Evolutionary conservation across 2,113 vertebrate species (phyloP), one percentile per base, ranked within the genome.

Genomic region (Centropus bengalensis): DNA sequence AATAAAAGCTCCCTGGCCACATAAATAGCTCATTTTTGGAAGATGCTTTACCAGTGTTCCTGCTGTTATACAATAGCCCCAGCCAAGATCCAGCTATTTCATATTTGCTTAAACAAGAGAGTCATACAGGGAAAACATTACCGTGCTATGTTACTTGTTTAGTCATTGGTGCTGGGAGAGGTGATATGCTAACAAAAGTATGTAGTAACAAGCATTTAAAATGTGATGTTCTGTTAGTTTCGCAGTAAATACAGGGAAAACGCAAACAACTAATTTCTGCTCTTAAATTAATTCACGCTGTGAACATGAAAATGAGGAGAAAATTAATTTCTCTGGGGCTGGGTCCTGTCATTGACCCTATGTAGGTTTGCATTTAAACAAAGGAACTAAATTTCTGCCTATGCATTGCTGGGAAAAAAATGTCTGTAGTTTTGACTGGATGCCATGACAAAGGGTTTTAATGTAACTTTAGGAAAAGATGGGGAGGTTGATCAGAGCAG

Each of bases 21-120:
- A 97, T 95, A 97, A 97, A 95, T 94, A 94, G 82, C 52, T 97
- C 73, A 12, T 63, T 95, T 95, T 97, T 97, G 94, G 94, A 97
- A 97, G 90, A 96, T 95, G 91, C 93, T 95, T 92, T 79, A 30
- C 69, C 89, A 95, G 83, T 89, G 95, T 86, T 96, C 95, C 95
- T 90, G 94, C 92, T 96, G 95, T 95, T 96, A 84, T 92, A 89
- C 67, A 97, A 91, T 63, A 95, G 76, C 71, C 81, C 33, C 78
- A 94, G 95, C 96, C 95, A 95, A 95, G 84, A 93, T 93, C 90
- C 92, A 95, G 67, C 86, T 87, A 86, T 97, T 93, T 93, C 82
- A 45, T 91, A 93, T 94, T 95, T 94, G 91, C 64, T 93, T 90
- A 91, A 80, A 86, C 80, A 80, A 64, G 44, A 74, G 91, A 89